Base-by-base conservation (phyloP, 1,140 invertebrate species). In the Nomia melanderi region DNA sequence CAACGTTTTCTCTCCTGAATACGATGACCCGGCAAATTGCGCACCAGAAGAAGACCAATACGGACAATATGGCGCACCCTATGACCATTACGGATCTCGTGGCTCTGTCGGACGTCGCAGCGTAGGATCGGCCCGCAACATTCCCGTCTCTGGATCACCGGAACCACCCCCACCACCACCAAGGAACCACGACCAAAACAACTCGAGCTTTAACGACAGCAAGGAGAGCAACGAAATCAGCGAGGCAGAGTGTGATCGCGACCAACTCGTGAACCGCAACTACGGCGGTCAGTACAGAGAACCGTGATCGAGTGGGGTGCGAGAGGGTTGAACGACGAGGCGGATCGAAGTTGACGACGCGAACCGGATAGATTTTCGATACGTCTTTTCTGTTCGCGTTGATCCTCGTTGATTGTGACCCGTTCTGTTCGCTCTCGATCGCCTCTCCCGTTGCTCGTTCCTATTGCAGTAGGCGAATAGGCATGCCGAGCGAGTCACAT, bases 201-300 rank as follows among this genome's bases (percentile, higher is more conserved):
- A 94, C 83, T 95, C 95, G 53, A 96, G 95, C 77, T 97, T 97
- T 92, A 97, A 98, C 91, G 96, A 97, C 89, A 97, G 96, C 88
- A 97, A 97, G 92, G 97, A 97, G 88, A 97, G 96, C 91, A 98
- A 97, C 92, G 97, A 98, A 92, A 97, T 97, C 90, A 97, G 96
- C 88, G 97, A 98, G 93, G 97, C 97, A 85, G 97, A 98, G 91
- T 98, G 97, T 91, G 97, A 98, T 93, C 95, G 95, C 80, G 95
- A 96, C 89, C 95, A 96, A 81, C 90, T 95, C 86, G 94, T 96
- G 87, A 95, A 94, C 92, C 93, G 95, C 76, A 96, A 94, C 80
- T 96, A 96, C 89, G 95, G 95, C 85, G 95, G 95, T 96, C 90
- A 94, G 94, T 94, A 83, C 53, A 78, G 72, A 80, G 53, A 80